Base-by-base conservation (phyloP, 2,888 invertebrate species). In the Plagodis pulveraria region DNA sequence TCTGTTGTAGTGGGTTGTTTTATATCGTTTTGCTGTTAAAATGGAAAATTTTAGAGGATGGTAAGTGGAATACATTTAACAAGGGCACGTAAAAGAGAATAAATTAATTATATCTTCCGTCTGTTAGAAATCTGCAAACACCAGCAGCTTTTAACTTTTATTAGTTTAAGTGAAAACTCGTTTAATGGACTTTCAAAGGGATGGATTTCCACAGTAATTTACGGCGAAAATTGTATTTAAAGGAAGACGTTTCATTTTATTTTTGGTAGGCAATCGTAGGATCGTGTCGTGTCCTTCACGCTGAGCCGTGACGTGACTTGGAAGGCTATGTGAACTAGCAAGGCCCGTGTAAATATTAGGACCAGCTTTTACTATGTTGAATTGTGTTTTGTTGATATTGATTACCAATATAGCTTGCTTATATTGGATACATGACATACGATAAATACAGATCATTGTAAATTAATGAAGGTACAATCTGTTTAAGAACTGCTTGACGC, bases 261-360 rank as follows among this genome's bases (percentile, higher is more conserved):
- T 63, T 62, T 56, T 40, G 47, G 47, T 46, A 51, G 57, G 33
- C 8, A 53, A 59, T 56, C 53, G 56, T 42, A 46, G 55, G 62
- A 52, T 52, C 58, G 59, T 58, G 63, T 56, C 64, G 22, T 58
- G 65, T 56, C 70, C 66, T 69, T 66, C 66, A 64, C 59, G 22
- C 40, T 4, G 22, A 4, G 22, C 22, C 22, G 22, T 22, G n/a
- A n/a, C n/a, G n/a, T n/a, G 55, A 63, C 62, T 72, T 68, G 62
- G 73, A 72, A 65, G 71, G 69, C 71, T 68, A 73, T 74, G 77
- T 78, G 74, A 63, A 66, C 66, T 40, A n/a, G 40, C 40, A 10
- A 10, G 40, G 40, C 40, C 74, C 64, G 78, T 84, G 77, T 81
- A 79, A 83, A 84, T 2, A 22, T 22, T 22, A 22, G 4, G 22